Evolutionary conservation across 30 jellyfish, hydroid and myxozoan species (phyloP), one percentile per base, ranked within the genome.

Genomic region (Aurelia sp.): DNA sequence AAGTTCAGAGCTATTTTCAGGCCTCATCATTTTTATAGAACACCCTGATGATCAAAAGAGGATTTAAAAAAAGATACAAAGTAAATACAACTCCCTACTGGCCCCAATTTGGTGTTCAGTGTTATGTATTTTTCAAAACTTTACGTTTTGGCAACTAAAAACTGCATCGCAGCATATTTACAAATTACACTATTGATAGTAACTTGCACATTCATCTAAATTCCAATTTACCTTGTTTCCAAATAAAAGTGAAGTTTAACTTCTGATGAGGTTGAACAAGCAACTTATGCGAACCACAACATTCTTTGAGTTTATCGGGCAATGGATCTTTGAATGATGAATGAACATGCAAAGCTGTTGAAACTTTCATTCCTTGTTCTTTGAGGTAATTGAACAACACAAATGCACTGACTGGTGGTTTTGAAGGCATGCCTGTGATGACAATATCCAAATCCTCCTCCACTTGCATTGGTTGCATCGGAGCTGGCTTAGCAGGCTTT

Each of bases 371-470:
- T 21, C 94, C 97, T 21, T 61, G 62, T 38, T 90, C 80, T 33
- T 59, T 73, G 27, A 90, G 61, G 9, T 58, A 50, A 65, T 81
- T 35, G 61, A 72, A 22, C 13, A 90, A 13, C n/a, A 88, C 63
- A 63, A 90, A 81, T n/a, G 97, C 92, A 75, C 90, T 75, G 41
- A 90, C 4, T 24, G 97, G 97, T 10, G 94, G 97, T 22, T 67
- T 48, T 21, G 90, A 55, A 53, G 97, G 87, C 72, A 38, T 58
- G 30, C 90, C 85, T 24, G 88, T 76, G n/a, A 88, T 88, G 53
- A 79, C 96, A 40, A 83, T 55, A 55, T 83, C 85, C 48, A 68
- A 20, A 20, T 78, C 89, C 41, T 78, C 64, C 35, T 70, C 63
- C 9, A 33, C 18, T 48, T 21, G 47, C 57, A 30, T 41, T 16